A percentile compares a stretch with the other conserved stretches of the same genome.
Evolutionary conservation across 2,888 invertebrate species (phyloP).

Genomic region (Volucella inanis): DNA sequence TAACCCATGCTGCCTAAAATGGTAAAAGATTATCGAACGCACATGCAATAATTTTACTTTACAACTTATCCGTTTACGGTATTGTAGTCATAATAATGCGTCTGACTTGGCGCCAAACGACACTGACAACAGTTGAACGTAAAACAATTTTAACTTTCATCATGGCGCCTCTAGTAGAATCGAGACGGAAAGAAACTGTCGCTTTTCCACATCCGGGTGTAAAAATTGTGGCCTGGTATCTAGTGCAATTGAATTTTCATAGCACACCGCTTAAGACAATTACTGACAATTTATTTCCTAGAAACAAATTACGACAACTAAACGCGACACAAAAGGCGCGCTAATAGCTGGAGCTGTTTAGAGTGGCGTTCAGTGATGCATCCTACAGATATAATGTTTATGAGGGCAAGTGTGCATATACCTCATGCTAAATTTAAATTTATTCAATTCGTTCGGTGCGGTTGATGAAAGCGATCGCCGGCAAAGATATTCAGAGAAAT

Average conservation of each 20-base stretch:
- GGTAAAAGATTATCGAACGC: constrained; percentile 6
- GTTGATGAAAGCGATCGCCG: constrained; percentile 58
- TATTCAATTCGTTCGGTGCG: constrained; percentile 51
- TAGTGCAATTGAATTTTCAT: constrained; percentile 49
- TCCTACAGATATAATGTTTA: constrained; percentile 59
- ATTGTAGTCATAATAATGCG: neutral
- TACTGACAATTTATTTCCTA: constrained; percentile 60
- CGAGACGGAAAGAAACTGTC: constrained; percentile 47
- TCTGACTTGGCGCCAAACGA: constrained; percentile 41
- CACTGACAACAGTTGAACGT: constrained; percentile 27
- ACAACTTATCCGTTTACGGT: constrained; percentile 12
- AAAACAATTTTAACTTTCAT: constrained; percentile 16
- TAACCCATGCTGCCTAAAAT: constrained; percentile 13
- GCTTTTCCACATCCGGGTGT: constrained; percentile 64
- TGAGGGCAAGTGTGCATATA: constrained; percentile 49
- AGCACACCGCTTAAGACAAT: constrained; percentile 25
- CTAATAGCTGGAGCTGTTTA: neutral
- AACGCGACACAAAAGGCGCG: neutral
- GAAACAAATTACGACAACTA: constrained; percentile 56
- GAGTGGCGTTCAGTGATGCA: constrained; percentile 31
- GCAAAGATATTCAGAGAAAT: constrained; percentile 53
- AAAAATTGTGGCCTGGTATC: constrained; percentile 2
- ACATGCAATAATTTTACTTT: constrained; percentile 49
- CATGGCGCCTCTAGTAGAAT: constrained; percentile 8
- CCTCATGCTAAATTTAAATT: constrained; percentile 62